Evolutionary conservation across 2,113 vertebrate genomes (phyloP).

Genomic region (Zosterops pallidus): DNA sequence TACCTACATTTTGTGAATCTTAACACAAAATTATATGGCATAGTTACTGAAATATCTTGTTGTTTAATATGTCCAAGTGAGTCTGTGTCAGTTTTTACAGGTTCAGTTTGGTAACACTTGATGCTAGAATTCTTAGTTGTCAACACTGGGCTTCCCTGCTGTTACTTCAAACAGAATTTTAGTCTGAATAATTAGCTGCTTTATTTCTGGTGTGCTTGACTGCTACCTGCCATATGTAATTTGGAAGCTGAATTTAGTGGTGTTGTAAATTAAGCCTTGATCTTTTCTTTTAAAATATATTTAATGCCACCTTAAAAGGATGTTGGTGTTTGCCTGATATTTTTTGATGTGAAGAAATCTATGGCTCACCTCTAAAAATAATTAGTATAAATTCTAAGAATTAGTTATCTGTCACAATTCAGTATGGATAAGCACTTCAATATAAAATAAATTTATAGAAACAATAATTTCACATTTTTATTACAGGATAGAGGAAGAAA

Average conservation of each 20-base stretch:
- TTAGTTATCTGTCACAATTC: not conserved
- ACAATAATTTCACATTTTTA: not conserved
- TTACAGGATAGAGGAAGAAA: conserved; percentile 84
- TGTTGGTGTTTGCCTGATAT: not conserved
- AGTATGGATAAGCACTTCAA: not conserved
- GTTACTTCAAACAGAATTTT: not conserved
- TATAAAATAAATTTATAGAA: not conserved
- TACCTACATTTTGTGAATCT: not conserved
- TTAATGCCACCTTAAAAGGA: not conserved
- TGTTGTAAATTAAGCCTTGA: not conserved
- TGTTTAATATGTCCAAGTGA: not conserved
- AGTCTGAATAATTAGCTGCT: not conserved
- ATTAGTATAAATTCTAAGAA: not conserved
- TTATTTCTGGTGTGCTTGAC: not conserved
- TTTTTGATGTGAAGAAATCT: not conserved
- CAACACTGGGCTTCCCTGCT: not conserved
- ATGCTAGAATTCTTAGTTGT: not conserved
- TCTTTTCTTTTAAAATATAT: not conserved
- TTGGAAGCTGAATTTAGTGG: not conserved
- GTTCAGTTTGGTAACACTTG: not conserved
- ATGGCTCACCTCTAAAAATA: not conserved
- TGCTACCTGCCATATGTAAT: not conserved
- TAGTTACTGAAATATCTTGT: not conserved
- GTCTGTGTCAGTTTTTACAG: not conserved
- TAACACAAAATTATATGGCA: not conserved